Evolutionary conservation across 2,113 vertebrate genomes (phyloP).

Genomic region (Camelus dromedarius): DNA sequence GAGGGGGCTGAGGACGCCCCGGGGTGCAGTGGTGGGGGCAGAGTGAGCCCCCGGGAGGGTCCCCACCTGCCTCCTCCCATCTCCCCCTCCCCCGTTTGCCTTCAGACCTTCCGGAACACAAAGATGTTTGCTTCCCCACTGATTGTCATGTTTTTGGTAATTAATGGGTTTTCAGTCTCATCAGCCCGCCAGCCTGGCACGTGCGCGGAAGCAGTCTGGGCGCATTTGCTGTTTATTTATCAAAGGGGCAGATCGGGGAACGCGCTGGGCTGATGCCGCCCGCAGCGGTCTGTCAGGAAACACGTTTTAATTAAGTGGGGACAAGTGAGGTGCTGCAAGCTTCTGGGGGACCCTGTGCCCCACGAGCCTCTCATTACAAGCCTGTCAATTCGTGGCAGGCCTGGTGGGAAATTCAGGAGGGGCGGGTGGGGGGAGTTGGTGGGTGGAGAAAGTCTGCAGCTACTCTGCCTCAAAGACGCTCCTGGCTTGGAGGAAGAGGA

Average conservation of each 20-base stretch:
- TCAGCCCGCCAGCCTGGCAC: not conserved
- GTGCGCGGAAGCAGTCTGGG: slow-evolving; percentile 12
- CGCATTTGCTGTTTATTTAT: slow-evolving; percentile 63
- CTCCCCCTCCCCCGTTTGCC: not conserved
- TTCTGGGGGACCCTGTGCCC: not conserved
- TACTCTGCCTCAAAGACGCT: fast-evolving
- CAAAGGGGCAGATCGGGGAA: slow-evolving; percentile 48
- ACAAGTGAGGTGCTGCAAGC: not conserved
- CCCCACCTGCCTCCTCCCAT: fast-evolving
- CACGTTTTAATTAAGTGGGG: slow-evolving; percentile 45
- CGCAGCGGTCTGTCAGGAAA: slow-evolving; percentile 22
- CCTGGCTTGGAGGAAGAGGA: not conserved
- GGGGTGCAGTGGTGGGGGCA: not conserved
- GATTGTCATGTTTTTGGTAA: slow-evolving; percentile 49
- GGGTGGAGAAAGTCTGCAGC: not conserved
- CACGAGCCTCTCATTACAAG: not conserved
- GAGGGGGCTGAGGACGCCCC: not conserved
- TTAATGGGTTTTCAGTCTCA: slow-evolving; percentile 55
- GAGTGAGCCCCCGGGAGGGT: not conserved
- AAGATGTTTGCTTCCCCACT: slow-evolving; percentile 33
- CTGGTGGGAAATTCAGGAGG: not conserved
- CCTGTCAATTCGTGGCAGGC: fast-evolving
- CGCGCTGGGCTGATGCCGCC: not conserved
- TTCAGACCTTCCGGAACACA: slow-evolving; percentile 34
- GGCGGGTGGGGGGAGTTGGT: fast-evolving